Conservation (phyloP, 1,140 invertebrate genomes). For the Scaptodrosophila lebanonensis region DNA sequence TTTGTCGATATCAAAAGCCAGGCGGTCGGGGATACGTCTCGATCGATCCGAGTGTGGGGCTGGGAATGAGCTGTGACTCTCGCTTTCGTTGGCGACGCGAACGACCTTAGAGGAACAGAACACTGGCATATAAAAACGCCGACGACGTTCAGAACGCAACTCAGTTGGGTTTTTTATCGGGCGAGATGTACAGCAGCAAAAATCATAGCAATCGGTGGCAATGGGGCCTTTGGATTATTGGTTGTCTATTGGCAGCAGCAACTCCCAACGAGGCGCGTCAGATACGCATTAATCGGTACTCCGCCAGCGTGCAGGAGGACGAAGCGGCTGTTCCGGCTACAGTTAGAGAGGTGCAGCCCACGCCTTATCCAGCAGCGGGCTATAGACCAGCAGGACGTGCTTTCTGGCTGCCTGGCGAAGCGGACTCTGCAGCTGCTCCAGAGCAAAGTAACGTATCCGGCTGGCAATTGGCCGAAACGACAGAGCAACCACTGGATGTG, state of each 20-base stretch:
- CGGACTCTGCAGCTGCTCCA: conserved; percentile 1
- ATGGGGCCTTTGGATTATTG: conserved; percentile 23
- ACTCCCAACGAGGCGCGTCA: conserved; percentile 42
- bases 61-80: conserved; percentile 34
- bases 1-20: conserved; percentile 5
- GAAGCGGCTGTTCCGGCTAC: conserved; percentile 30
- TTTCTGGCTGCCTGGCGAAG: conserved; percentile 53
- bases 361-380: conserved; percentile 56
- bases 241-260: conserved; percentile 23
- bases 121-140: conserved; percentile 51
- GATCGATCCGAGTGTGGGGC: conserved; percentile 16
- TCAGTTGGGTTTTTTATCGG: conserved; percentile 42
- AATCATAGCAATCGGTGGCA: too few relatives aligned
- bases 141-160: conserved; percentile 26
- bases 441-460: conserved; percentile 21
- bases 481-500: conserved; percentile 38
- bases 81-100: conserved; percentile 36
- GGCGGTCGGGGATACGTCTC: neutral
- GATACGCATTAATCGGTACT: conserved; percentile 63
- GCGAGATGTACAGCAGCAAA: conserved; percentile 31
- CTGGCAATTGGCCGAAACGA: conserved; percentile 31
- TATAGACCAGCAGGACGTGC: conserved; percentile 50
- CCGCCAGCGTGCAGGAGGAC: conserved; percentile 57
- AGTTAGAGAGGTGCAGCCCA: conserved; percentile 31
- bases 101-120: conserved; percentile 44